phyloP scores from a whole-genome alignment of 2,113 vertebrate species.

The Brevimyrus niger region DNA sequence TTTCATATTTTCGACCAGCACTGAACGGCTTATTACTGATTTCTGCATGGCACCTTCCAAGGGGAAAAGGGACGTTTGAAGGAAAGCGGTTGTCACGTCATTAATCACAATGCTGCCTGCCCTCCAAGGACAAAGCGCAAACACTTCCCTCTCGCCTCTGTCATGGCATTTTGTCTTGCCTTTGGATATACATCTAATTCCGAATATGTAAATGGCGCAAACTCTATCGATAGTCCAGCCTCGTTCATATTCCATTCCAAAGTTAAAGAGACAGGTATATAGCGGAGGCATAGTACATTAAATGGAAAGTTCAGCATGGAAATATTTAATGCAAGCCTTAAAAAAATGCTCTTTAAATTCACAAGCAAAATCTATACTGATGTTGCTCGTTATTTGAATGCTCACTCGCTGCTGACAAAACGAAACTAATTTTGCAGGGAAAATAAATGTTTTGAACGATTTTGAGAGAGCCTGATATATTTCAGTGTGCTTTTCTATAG shows the following conservation, averaged over 20 bases:
- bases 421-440: not conserved
- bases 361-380: not conserved
- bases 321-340: not conserved
- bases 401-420: not conserved
- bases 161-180: not conserved
- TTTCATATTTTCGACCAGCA: not conserved
- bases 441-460: not conserved
- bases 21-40: not conserved
- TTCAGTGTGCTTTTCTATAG: not conserved
- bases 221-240: not conserved
- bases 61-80: constrained; percentile 32
- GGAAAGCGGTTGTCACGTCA: constrained; percentile 46
- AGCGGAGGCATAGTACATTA: not conserved
- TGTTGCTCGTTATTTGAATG: not conserved
- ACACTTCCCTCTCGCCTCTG: not conserved
- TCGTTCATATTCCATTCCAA: not conserved
- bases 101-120: constrained; percentile 46
- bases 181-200: not conserved
- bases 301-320: not conserved
- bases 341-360: not conserved
- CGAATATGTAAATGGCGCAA: not conserved
- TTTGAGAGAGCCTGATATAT: not conserved
- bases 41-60: constrained; percentile 36
- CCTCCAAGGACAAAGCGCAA: constrained; percentile 19
- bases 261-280: not conserved